These are phyloP conservation scores for Bagarius yarrelli DNA, from an alignment of 2,113 vertebrate species.

Conservation along the genomic window DNA sequence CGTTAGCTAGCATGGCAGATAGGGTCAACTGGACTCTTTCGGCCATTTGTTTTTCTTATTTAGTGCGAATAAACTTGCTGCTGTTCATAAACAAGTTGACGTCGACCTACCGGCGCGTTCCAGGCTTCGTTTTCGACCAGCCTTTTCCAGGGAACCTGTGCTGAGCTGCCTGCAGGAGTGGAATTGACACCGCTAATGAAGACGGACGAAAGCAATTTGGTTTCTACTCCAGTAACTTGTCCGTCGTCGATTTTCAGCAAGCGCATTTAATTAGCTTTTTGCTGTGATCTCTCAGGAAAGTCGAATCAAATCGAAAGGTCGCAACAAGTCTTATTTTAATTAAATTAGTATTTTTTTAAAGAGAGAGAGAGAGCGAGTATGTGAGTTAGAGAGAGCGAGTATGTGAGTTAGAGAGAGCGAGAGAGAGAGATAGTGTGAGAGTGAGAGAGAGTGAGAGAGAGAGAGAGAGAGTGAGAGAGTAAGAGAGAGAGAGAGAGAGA, in stretches of 20 bases:
- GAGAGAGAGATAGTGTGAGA: no score
- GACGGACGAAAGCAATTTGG: constrained; percentile 12
- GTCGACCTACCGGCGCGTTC: background rate
- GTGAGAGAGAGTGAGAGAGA: no score
- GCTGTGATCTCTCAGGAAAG: constrained; percentile 6
- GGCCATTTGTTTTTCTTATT: no score
- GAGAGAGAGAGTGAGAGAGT: no score
- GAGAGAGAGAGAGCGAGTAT: no score
- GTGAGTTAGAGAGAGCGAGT: no score
- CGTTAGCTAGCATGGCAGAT: no score
- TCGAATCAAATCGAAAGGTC: constrained; percentile 10
- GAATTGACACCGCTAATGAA: constrained; percentile 13
- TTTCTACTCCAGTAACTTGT: background rate
- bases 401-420: no score
- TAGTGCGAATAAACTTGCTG: background rate
- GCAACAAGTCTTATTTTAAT: background rate
- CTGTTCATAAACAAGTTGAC: background rate
- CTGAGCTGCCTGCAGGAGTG: background rate
- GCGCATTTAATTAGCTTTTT: constrained; percentile 7
- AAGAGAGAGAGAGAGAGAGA: no score
- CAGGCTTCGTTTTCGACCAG: background rate
- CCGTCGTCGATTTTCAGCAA: constrained; percentile 4
- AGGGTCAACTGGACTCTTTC: no score
- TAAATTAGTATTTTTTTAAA: background rate
- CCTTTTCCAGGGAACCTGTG: no score